Evolutionary conservation across 2,888 invertebrate species (phyloP), one percentile per base, ranked within the genome.

Genomic region (Resseliella maxima): DNA sequence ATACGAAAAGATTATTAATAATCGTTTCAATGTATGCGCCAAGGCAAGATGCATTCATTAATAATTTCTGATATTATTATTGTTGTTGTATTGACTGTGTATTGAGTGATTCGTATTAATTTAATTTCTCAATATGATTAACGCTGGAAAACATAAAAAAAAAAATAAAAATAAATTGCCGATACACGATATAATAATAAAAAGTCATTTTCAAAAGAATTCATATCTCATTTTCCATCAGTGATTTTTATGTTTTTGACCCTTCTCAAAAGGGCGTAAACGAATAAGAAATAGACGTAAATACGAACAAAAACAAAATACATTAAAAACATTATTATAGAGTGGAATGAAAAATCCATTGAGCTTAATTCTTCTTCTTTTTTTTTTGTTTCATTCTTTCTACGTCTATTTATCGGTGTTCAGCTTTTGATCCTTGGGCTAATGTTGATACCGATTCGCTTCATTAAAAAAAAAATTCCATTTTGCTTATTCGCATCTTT

Each of bases 381-480:
- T 72, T 3, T 31, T 6, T 15, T 50, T 2, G 18, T 50, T 50
- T 50, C 2, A 8, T 50, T 50, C 18, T 18, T 18, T 50, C 46
- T 50, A 18, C 41, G 6, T 50, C 46, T 18, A 50, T 50, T 50
- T 50, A 8, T 50, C 46, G 46, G 46, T 24, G 24, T 24, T 59
- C 59, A 24, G 59, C 6, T 1, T 10, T 59, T 10, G 24, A 59
- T 59, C 59, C 59, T 24, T n/a, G 3, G 21, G 21, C 59, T 59
- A 12, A 72, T 72, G 15, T 72, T 72, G 72, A 72, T 72, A 72
- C 15, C 24, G n/a, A 59, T 59, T 24, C 59, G 59, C 59, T 59
- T 59, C 59, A 24, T 24, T 59, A 24, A 24, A 59, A 3, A 24
- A 59, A 59, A 3, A 24, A 0, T 2, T 59, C 24, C 24, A 24